Evolutionary conservation across 2,888 invertebrate species (phyloP), one percentile per base, ranked within the genome.

Genomic region (Chromoteleia sp.): DNA sequence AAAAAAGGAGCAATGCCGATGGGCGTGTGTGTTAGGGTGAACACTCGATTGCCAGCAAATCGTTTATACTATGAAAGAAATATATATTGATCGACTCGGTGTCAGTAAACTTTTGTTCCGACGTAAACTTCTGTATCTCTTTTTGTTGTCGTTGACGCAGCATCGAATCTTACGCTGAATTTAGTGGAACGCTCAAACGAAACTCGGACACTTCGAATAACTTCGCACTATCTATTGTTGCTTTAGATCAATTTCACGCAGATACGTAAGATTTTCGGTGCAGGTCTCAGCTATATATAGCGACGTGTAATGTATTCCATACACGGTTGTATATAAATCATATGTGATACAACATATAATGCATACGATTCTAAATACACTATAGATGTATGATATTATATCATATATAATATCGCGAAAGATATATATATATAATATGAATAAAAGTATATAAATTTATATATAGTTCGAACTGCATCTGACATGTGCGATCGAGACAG

Each of bases 281-380:
- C 77, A 74, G 77, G 68, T 81, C 65, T 77, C 67, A 77, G 45
- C 74, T 81, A 74, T 75, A 71, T 78, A 71, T 68, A 59, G 43
- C 25, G 59, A 48, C 75, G 74, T 71, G 82, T 78, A 52, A 75
- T 82, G 70, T 65, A 78, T 70, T 70, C 61, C 45, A 48, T 82
- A 58, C 82, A 82, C 75, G 78, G 36, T 50, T 80, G 78, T 82
- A 82, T 41, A 82, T 82, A 82, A 78, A 78, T 78, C 78, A 82
- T 76, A 81, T 82, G 78, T 82, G 82, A 82, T 82, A 82, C 78
- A 75, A 67, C 71, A 76, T 67, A 74, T 74, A 68, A 78, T 75
- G 56, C 71, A 78, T 78, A 75, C 78, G 65, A 79, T 81, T 81
- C 68, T 81, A 77, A 77, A 81, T 48, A 68, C 61, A 76, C 39